Conservation (phyloP, 1,140 invertebrate species). For the Homalodisca vitripennis region DNA sequence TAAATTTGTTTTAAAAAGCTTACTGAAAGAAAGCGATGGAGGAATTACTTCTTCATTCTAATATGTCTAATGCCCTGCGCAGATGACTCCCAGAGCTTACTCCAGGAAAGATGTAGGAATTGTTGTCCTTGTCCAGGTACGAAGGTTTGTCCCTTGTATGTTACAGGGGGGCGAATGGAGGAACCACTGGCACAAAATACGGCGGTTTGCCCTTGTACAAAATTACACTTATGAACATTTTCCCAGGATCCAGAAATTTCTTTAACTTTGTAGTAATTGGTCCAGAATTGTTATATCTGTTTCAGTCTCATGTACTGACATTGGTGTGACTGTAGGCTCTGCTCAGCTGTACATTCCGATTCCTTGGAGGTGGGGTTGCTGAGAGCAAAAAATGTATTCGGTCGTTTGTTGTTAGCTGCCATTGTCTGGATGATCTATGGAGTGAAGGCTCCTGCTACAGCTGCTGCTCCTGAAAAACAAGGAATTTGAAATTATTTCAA, state of each 20-base stretch:
- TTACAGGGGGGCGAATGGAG: conserved; percentile 84
- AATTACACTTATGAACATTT: background rate
- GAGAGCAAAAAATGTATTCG: conserved; percentile 90
- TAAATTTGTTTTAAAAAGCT: too few species aligned
- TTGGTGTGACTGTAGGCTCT: conserved; percentile 84
- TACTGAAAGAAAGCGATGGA: too few species aligned
- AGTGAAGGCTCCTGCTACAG: conserved; percentile 82
- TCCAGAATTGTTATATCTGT: background rate
- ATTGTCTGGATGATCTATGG: conserved; percentile 79
- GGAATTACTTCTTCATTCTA: too few species aligned
- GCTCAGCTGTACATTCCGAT: conserved; percentile 97
- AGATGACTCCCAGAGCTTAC: conserved; percentile 86
- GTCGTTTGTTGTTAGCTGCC: conserved; percentile 70
- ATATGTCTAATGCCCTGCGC: conserved; percentile 80
- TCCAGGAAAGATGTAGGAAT: conserved; percentile 96
- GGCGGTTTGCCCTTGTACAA: background rate
- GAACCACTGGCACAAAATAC: conserved; percentile 83
- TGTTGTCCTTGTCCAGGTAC: conserved; percentile 94
- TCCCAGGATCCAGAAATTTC: background rate
- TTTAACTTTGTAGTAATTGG: background rate
- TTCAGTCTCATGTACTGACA: conserved; percentile 50
- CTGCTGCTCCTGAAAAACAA: conserved; percentile 64
- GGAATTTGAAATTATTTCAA: background rate
- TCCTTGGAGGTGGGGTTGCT: conserved; percentile 94
- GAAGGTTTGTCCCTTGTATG: conserved; percentile 70